Evolutionary conservation across 2,797 vertebrate genomes (phyloP).

Genomic region (Protosalanx chinensis): DNA sequence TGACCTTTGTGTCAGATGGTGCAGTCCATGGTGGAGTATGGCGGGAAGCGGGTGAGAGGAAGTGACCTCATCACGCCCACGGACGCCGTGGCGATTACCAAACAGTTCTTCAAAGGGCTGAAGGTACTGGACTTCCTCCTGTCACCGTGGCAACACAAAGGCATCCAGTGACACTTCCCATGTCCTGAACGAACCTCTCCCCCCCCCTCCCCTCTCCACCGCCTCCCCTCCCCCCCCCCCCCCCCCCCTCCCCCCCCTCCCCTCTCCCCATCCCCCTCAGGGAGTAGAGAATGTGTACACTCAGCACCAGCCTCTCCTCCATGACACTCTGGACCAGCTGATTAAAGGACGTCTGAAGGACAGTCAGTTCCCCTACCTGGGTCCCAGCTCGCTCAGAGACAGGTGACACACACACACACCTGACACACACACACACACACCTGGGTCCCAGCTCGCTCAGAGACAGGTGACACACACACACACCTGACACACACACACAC

Average conservation of each 20-base stretch:
- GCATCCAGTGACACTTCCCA: not conserved
- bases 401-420: not conserved
- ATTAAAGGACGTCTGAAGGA: constrained; percentile 95
- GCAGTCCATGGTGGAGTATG: constrained; percentile 85
- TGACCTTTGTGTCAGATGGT: constrained; percentile 77
- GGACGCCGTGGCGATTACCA: constrained; percentile 94
- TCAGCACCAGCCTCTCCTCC: constrained; percentile 90
- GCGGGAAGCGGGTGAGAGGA: constrained; percentile 88
- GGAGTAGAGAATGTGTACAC: constrained; percentile 95
- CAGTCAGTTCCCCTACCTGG: constrained; percentile 91
- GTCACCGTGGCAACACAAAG: not conserved
- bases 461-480: too few relatives aligned
- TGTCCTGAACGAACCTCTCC: too few relatives aligned
- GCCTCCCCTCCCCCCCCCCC: too few relatives aligned
- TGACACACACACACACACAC: not conserved
- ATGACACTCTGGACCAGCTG: constrained; percentile 92
- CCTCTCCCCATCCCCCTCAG: constrained; percentile 53
- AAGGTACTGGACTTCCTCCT: constrained; percentile 75
- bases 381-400: constrained; percentile 79
- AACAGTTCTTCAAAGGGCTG: constrained; percentile 96
- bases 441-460: too few relatives aligned
- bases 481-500: too few relatives aligned
- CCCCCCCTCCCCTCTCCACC: too few relatives aligned
- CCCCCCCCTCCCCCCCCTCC: fast-evolving
- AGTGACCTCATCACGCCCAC: constrained; percentile 90